Evolutionary conservation across 2,888 invertebrate species (phyloP), one percentile per base, ranked within the genome.

Genomic region (Dorcus parallelipipedus): DNA sequence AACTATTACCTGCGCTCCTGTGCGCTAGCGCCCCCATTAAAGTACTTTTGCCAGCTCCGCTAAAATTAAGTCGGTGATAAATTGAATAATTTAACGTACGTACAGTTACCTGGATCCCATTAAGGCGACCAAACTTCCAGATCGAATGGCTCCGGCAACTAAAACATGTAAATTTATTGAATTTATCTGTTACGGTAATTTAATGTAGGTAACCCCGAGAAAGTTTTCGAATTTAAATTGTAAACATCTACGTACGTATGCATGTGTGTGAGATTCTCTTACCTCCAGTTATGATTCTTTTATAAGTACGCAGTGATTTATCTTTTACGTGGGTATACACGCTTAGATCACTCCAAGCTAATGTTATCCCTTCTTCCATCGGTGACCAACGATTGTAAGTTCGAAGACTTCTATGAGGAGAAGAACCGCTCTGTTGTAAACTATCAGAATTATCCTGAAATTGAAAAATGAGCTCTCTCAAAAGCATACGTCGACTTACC

Each of bases 41-140:
- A 0, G 95, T 93, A 60, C 91, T 93, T 80, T 95, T 95, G 0
- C 95, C 95, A 9, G 93, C 90, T 9, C 95, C 95, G 77, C 91
- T 91, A 76, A 53, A 81, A 82, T 66, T 14, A 10, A 63, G 54
- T 57, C 60, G 61, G 61, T 62, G 49, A 38, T 52, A 23, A 26
- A 38, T 51, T 58, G 14, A 49, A 54, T 47, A 53, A 20, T 40
- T 40, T 57, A 49, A 14, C 51, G 38, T 41, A 20, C n/a, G 45
- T 38, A 47, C 52, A 39, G 43, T 48, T 64, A 91, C 92, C 91
- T 90, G 61, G 91, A 86, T 58, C 93, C 93, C 87, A 94, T 90
- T 59, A 94, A 78, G 0, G 93, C 93, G 61, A 91, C 89, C 66
- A 94, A 80, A 64, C 88, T 87, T 6, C 93, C 93, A 7, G 92